Percentiles rank a stretch among this genome's conserved stretches.
These are phyloP conservation scores for Salticus scenicus DNA, from an alignment of 2,888 invertebrate genomes.

Conservation along the genomic window DNA sequence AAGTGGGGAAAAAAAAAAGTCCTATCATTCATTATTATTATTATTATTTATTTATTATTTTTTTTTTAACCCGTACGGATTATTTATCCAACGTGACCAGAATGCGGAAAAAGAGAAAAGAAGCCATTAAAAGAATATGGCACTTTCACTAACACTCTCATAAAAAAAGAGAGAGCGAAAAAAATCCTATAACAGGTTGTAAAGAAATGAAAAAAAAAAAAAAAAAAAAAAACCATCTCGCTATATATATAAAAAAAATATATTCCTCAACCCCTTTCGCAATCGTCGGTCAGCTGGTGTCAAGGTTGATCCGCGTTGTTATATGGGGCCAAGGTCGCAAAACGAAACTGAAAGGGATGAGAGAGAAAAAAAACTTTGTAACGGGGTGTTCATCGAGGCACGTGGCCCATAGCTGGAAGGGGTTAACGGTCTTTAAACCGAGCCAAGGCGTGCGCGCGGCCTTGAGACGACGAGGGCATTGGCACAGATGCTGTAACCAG, in stretches of 20 bases:
- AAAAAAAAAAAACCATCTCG: not conserved
- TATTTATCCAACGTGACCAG: slow-evolving; percentile 5
- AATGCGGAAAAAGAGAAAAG: no score
- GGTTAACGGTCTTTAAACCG: slow-evolving; percentile 55
- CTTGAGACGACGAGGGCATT: slow-evolving; percentile 65
- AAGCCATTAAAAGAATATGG: not conserved
- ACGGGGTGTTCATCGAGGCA: slow-evolving; percentile 25
- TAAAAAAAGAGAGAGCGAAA: not conserved
- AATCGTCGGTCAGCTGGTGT: slow-evolving; percentile 46
- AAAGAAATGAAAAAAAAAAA: slow-evolving; percentile 13
- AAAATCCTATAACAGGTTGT: not conserved
- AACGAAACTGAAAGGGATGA: slow-evolving; percentile 26
- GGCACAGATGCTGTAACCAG: slow-evolving; percentile 56
- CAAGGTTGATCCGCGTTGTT: slow-evolving; percentile 44
- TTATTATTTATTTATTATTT: no score
- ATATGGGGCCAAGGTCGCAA: slow-evolving; percentile 58
- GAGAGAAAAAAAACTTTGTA: slow-evolving; percentile 11
- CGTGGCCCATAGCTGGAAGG: slow-evolving; percentile 52
- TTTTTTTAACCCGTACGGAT: no score
- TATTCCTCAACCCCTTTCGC: slow-evolving; percentile 61
- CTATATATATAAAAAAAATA: no score
- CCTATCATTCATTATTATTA: no score
- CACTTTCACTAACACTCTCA: slow-evolving; percentile 16
- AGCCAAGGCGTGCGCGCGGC: slow-evolving; percentile 42
- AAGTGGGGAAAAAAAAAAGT: no score